Conservation (phyloP, 2,113 vertebrate genomes). For the Lycaon pictus region DNA sequence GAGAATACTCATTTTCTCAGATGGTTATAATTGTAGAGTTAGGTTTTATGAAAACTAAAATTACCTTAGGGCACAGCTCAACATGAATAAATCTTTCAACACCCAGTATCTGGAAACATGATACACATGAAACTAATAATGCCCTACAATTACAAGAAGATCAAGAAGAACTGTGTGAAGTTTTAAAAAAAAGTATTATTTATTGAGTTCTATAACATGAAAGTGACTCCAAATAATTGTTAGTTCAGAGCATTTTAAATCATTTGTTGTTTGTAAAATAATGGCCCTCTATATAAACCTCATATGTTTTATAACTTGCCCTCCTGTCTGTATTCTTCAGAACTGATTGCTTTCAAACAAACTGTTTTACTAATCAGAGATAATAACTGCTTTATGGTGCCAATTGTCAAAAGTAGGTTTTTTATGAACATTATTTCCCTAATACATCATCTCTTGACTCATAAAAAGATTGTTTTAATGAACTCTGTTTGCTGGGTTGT, state of each 20-base stretch:
- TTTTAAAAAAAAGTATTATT: conserved; percentile 76
- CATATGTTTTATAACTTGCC: conserved; percentile 62
- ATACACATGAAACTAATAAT: conserved; percentile 89
- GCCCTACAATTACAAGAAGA: conserved; percentile 86
- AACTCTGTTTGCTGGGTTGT: conserved; percentile 22
- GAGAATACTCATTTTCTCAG: conserved; percentile 78
- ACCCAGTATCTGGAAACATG: conserved; percentile 87
- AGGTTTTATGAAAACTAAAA: conserved; percentile 89
- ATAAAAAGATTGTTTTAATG: conserved; percentile 33
- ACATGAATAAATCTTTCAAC: conserved; percentile 91
- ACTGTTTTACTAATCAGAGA: conserved; percentile 68
- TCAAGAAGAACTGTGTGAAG: conserved; percentile 83
- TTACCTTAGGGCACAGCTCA: conserved; percentile 88
- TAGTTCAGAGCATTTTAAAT: conserved; percentile 71
- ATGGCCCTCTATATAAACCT: conserved; percentile 55
- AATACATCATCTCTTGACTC: conserved; percentile 62
- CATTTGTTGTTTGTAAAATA: conserved; percentile 76
- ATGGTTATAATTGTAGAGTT: conserved; percentile 89
- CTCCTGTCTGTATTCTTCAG: conserved; percentile 67
- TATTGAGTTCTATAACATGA: conserved; percentile 76
- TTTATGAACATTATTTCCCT: conserved; percentile 62
- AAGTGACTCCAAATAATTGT: conserved; percentile 65
- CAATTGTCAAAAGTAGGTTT: conserved; percentile 71
- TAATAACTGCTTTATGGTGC: conserved; percentile 69
- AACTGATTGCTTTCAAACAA: conserved; percentile 73